Conservation (phyloP, 2,888 invertebrate genomes). For the Scrobipalpa costella region DNA sequence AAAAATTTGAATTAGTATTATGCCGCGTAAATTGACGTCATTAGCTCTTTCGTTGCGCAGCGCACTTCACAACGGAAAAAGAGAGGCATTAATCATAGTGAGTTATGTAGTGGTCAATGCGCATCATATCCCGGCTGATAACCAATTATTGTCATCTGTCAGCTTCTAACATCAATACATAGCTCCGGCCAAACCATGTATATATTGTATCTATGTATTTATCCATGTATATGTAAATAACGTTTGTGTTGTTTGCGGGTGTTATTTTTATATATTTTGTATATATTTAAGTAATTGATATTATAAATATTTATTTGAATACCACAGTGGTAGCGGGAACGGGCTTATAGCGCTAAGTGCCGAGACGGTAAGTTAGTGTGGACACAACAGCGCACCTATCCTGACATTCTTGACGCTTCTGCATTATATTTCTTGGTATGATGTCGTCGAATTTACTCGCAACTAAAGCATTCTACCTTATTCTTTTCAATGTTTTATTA, state of each 20-base stretch:
- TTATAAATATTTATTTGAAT: conserved; percentile 20
- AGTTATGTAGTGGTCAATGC: too few relatives aligned
- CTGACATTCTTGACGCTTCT: conserved; percentile 16
- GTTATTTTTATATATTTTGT: conserved; percentile 25
- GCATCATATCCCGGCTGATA: too few relatives aligned
- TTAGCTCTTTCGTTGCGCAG: too few relatives aligned
- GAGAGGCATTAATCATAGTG: too few relatives aligned
- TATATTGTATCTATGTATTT: conserved; percentile 14
- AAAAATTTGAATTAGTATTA: too few relatives aligned
- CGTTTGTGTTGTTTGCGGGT: conserved; percentile 22
- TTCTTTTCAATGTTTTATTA: too few relatives aligned
- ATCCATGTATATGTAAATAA: conserved; percentile 31
- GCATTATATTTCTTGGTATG: conserved; percentile 14
- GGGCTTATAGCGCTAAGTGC: conserved; percentile 31
- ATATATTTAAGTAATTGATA: conserved; percentile 24
- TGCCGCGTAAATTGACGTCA: too few relatives aligned
- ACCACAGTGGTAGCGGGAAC: conserved; percentile 9
- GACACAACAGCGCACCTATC: conserved; percentile 35
- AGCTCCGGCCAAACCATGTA: conserved; percentile 5
- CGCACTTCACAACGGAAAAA: too few relatives aligned
- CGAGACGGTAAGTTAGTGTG: conserved; percentile 69
- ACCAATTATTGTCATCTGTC: not conserved
- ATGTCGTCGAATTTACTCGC: not conserved
- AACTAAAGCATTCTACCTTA: not conserved
- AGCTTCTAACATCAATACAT: conserved; percentile 13